A percentile compares a stretch with the other conserved stretches of the same genome.
Conservation (phyloP, 2,113 vertebrate species). For the Plestiodon gilberti region DNA sequence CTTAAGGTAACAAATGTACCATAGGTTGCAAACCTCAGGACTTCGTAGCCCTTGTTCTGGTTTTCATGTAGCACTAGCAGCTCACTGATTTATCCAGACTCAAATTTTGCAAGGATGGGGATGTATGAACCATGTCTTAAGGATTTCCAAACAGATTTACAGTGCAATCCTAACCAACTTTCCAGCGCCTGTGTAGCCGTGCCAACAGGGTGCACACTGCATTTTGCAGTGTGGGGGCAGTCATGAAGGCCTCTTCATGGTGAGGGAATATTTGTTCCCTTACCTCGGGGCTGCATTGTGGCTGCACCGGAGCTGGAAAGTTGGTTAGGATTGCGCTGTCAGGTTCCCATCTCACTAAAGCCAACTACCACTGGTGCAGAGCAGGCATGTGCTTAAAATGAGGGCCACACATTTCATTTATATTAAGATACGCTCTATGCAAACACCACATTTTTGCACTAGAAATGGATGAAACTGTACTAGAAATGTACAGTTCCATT, state of each 20-base stretch:
- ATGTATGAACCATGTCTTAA: neutral
- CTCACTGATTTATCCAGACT: neutral
- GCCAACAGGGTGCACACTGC: too few species aligned
- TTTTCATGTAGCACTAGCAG: neutral
- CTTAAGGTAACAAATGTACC: neutral
- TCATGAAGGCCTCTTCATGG: too few species aligned
- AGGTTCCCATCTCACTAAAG: neutral
- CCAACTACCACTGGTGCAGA: neutral
- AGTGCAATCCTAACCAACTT: too few species aligned
- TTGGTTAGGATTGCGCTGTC: too few species aligned
- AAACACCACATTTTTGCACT: neutral
- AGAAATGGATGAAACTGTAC: neutral
- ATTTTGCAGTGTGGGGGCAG: too few species aligned
- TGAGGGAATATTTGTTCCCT: too few species aligned
- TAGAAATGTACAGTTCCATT: too few species aligned
- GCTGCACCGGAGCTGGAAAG: too few species aligned
- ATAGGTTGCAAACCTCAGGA: neutral
- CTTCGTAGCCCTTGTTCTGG: neutral
- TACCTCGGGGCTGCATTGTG: too few species aligned
- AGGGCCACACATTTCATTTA: neutral
- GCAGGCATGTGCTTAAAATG: neutral
- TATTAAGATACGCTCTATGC: neutral
- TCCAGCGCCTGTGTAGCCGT: too few species aligned
- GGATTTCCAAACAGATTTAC: neutral
- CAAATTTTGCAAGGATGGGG: neutral